Percentiles rank a stretch among this genome's conserved stretches.
Evolutionary conservation across 2,888 invertebrate species (phyloP).

Genomic region (Coleophora deauratella): DNA sequence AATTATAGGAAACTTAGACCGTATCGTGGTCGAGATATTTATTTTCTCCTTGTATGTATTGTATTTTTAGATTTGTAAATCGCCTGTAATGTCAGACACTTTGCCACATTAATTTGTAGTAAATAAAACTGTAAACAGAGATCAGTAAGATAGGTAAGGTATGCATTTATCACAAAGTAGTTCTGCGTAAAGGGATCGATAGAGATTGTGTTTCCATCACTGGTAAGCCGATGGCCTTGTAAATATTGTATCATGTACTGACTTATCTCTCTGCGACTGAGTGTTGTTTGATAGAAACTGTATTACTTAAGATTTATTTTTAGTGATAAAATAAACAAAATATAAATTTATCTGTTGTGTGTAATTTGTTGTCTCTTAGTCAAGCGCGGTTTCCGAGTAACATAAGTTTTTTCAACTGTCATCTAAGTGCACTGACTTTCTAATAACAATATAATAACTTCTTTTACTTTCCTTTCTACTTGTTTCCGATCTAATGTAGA

Average conservation of each 20-base stretch:
- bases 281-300: conserved; percentile 71
- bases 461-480: conserved; percentile 34
- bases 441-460: conserved; percentile 48
- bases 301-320: conserved; percentile 72
- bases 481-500: not conserved
- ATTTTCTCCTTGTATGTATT: conserved; percentile 35
- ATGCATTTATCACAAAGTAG: conserved; percentile 55
- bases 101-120: conserved; percentile 21
- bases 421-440: conserved; percentile 47
- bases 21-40: conserved; percentile 60
- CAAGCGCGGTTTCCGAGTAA: conserved; percentile 50
- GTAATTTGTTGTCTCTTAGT: conserved; percentile 44
- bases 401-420: conserved; percentile 39
- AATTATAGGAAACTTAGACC: conserved; percentile 37
- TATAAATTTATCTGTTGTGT: conserved; percentile 48
- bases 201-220: conserved; percentile 14
- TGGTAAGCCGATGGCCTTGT: conserved; percentile 49
- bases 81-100: conserved; percentile 28
- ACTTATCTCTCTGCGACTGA: conserved; percentile 66
- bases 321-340: conserved; percentile 73
- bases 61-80: conserved; percentile 42
- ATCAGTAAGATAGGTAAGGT: conserved; percentile 22
- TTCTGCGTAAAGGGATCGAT: conserved; percentile 35
- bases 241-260: conserved; percentile 63
- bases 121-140: conserved; percentile 19